Percentiles rank a stretch among this genome's conserved stretches.
These are phyloP conservation scores for Botrylloides violaceus DNA, from an alignment of 23 tunicate species.

Conservation along the genomic window DNA sequence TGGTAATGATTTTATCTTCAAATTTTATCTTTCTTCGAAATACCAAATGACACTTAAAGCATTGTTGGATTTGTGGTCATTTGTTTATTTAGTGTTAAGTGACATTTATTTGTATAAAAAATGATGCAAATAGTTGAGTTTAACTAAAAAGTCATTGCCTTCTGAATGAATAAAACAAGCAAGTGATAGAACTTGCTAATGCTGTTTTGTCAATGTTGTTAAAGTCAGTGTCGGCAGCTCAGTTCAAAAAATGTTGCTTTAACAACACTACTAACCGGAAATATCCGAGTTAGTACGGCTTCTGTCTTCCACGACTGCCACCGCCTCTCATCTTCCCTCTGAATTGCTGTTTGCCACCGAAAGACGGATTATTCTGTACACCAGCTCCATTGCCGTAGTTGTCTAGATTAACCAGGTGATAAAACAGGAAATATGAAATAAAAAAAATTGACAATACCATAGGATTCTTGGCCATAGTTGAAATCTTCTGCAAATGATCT, in stretches of 20 bases:
- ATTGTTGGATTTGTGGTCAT: too few species aligned
- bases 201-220: too few species aligned
- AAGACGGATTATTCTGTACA: not conserved
- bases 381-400: constrained; percentile 16
- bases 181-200: too few species aligned
- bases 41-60: too few species aligned
- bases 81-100: too few species aligned
- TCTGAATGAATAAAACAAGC: too few species aligned
- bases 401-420: not conserved
- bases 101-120: too few species aligned
- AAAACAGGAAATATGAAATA: not conserved
- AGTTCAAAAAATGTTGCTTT: not conserved
- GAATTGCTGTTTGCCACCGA: not conserved
- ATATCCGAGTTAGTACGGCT: constrained; percentile 12
- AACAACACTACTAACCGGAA: not conserved
- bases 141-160: too few species aligned
- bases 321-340: constrained; percentile 20
- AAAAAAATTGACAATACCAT: not conserved
- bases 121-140: too few species aligned
- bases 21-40: too few species aligned
- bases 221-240: too few species aligned
- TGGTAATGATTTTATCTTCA: too few species aligned
- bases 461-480: not conserved
- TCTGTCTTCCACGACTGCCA: constrained; percentile 16
- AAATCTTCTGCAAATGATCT: not conserved